Base-by-base conservation (phyloP, 1,140 invertebrate species). In the Grapholita molesta region DNA sequence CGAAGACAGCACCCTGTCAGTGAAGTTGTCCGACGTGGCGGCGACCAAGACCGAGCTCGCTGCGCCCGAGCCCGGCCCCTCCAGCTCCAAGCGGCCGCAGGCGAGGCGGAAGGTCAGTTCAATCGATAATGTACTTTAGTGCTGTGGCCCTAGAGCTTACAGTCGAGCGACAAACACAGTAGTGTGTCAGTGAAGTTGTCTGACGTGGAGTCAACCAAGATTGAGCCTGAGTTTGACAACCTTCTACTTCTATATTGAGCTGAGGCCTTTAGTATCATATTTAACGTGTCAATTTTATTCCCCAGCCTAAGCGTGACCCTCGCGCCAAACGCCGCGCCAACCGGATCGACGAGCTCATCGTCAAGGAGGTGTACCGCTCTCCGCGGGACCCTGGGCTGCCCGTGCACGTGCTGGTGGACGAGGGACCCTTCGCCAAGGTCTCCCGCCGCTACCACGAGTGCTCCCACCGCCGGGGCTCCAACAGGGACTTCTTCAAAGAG, bases 401-500 rank as follows among this genome's bases (percentile, higher is more conserved):
- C n/a, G 73, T 86, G 32, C 85, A 91, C 68, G 85, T 90, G 73
- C 66, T 85, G 15, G 74, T 79, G 15, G 90, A 92, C 70, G 87
- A 92, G 42, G 81, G 90, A 21, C 83, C 84, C 4, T 84, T 88
- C 65, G 83, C 86, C 23, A 90, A 90, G 81, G 86, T 90, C 0
- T 90, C 85, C 66, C 77, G 88, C 66, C 74, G 87, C 11, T 89
- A 89, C 38, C 80, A 89, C 38, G 88, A 90, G 28, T 89, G 83
- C 28, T 82, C 86, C 3, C 85, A 89, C 67, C 76, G 84, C 7
- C 80, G 85, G 4, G 80, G 85, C 0, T 82, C 82, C 6, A 86
- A 85, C 66, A 82, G 82, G 66, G 88, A 90, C 68, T 89, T 91
- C 71, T 89, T 89, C 64, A 92, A 92, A 73, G 89, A 91, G 66